Conservation (phyloP, 2,888 invertebrate species). For the Rapana venosa region DNA sequence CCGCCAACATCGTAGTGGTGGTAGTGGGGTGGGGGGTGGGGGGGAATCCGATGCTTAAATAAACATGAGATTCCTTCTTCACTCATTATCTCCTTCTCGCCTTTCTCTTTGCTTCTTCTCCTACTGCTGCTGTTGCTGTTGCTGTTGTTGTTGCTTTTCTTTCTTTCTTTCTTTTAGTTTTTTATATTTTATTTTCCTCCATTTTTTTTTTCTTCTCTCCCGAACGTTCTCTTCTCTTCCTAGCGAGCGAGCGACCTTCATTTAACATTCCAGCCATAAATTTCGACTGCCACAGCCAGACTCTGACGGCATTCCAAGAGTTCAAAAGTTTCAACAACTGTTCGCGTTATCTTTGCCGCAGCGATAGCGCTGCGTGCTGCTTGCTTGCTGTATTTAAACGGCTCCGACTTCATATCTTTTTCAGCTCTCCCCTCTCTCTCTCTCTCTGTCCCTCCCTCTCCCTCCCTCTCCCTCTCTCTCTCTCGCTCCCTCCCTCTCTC, state of each 20-base stretch:
- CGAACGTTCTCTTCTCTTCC: neutral
- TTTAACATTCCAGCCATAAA: constrained; percentile 29
- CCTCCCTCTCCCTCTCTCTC: neutral
- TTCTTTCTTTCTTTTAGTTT: neutral
- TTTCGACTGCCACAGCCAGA: constrained; percentile 23
- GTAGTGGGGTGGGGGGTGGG: neutral
- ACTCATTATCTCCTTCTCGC: neutral
- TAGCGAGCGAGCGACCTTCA: neutral
- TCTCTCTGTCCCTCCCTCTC: neutral
- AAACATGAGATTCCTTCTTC: constrained; percentile 12
- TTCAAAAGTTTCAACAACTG: constrained; percentile 36
- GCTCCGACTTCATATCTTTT: too few species aligned
- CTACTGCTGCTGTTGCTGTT: neutral
- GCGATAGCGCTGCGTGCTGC: constrained; percentile 4
- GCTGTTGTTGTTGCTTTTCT: neutral
- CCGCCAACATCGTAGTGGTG: too few species aligned
- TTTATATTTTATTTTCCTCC: neutral
- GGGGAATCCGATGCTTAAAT: constrained; percentile 18
- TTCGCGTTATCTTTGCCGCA: constrained; percentile 20
- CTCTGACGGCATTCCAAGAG: constrained; percentile 26
- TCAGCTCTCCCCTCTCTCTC: neutral
- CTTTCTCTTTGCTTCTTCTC: neutral
- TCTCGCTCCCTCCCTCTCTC: neutral
- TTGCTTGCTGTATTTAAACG: neutral
- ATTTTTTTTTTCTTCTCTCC: neutral